Percentiles rank a stretch among this genome's conserved stretches.
Evolutionary conservation across 2,888 invertebrate genomes (phyloP).

Genomic region (Chalcosyrphus nemorum): DNA sequence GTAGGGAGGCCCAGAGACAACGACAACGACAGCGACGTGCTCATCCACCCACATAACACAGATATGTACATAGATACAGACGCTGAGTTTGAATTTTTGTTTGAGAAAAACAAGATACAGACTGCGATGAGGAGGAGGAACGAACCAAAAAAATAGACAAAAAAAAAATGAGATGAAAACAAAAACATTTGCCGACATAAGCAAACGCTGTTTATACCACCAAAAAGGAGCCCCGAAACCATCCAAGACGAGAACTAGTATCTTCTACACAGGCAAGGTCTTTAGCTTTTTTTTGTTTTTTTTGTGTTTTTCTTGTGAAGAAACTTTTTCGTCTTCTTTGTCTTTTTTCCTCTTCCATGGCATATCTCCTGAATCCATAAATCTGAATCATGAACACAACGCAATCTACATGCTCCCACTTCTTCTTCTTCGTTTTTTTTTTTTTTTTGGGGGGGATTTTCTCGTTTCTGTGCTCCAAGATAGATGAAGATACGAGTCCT

Average conservation of each 20-base stretch:
- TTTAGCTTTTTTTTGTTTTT: conserved; percentile 56
- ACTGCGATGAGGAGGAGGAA: conserved; percentile 17
- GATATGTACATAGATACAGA: conserved; percentile 26
- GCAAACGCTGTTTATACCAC: conserved; percentile 49
- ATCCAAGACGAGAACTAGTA: conserved; percentile 11
- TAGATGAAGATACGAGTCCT: conserved; percentile 9
- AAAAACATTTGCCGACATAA: conserved; percentile 70
- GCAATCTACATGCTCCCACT: neutral
- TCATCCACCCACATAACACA: conserved; percentile 44
- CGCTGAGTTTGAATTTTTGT: conserved; percentile 48
- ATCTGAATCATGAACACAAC: conserved; percentile 55
- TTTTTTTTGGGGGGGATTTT: too few species aligned
- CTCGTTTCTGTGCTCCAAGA: conserved; percentile 28
- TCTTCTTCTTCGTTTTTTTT: neutral
- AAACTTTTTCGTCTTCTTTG: conserved; percentile 18
- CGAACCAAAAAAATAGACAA: conserved; percentile 26
- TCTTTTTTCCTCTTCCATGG: conserved; percentile 10
- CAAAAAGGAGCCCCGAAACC: neutral
- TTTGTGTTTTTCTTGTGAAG: too few species aligned
- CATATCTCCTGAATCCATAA: conserved; percentile 59
- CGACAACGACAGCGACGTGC: too few species aligned
- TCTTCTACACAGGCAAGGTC: conserved; percentile 33
- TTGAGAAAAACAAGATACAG: conserved; percentile 59
- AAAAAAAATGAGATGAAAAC: conserved; percentile 28
- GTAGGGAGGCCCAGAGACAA: conserved; percentile 40